Base-by-base conservation (phyloP, 2,888 invertebrate genomes). In the Tigriopus californicus region DNA sequence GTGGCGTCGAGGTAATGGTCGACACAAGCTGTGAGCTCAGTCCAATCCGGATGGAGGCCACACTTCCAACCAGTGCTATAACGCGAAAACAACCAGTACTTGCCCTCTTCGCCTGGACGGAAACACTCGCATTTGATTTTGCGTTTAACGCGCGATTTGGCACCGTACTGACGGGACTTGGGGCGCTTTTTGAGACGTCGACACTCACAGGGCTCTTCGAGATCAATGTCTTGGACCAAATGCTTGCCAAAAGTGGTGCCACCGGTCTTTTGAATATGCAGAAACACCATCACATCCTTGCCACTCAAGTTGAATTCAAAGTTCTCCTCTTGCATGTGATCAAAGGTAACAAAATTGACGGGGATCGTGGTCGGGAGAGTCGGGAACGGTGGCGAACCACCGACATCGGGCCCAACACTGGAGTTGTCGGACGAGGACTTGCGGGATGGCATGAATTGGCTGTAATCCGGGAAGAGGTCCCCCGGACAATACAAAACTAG, bases 191-290 rank as follows among this genome's bases (percentile, higher is more conserved):
- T 20, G 66, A 83, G 81, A 63, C 84, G 79, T 69, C 87, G 87
- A 74, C 95, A 97, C 68, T 85, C 83, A 74, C 97, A 97, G 47
- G 94, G 94, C 67, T 87, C 80, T 76, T 89, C 82, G 62, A 86
- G 75, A 73, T 92, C 90, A 68, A 97, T 77, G 75, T 97, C 90
- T 74, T 86, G 84, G 61, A 97, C 95, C 66, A 98, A 78, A 74
- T 95, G 94, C 70, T 86, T 83, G 59, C 97, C 98, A 71, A 98
- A 97, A 8, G 90, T 71, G 5, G 97, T 97, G 33, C 98, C 98
- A 60, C 97, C 97, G 58, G 97, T 98, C 76, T 98, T 98, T 74
- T 98, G 98, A 72, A 98, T 95, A 72, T 98, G 97, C 65, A 98
- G 75, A 79, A 98, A 81, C 59, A 98, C 95, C 79, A 98, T 85